Conservation (phyloP, 2,113 vertebrate genomes). For the Lophotis ruficrista region DNA sequence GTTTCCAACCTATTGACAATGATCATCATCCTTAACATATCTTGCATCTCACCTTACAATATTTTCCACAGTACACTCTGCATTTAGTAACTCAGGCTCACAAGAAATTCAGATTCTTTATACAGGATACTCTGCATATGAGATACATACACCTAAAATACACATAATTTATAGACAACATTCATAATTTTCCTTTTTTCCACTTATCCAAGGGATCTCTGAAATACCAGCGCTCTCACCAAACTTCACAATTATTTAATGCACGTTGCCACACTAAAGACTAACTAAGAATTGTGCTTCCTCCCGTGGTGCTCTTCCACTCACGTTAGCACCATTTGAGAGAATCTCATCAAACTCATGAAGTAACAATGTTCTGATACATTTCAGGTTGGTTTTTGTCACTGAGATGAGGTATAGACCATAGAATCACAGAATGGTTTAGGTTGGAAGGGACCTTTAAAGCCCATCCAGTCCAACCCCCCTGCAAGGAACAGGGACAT, state of each 20-base stretch:
- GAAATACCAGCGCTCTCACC: neutral
- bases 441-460: too few species aligned
- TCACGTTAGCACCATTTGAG: fast-evolving
- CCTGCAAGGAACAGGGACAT: too few species aligned
- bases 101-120: neutral
- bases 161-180: neutral
- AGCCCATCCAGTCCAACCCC: too few species aligned
- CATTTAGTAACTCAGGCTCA: neutral
- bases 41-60: neutral
- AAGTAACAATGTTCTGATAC: neutral
- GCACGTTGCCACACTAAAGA: neutral
- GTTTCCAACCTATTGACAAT: neutral
- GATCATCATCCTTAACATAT: neutral
- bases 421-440: too few species aligned
- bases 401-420: neutral
- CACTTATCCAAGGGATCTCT: neutral
- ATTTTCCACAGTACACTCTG: neutral
- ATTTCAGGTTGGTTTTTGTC: fast-evolving
- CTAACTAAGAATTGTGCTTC: neutral
- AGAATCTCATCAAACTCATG: neutral
- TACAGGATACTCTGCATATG: neutral
- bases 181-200: neutral
- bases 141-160: neutral
- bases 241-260: neutral
- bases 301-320: neutral